Evolutionary conservation across 2,888 invertebrate genomes (phyloP).

Genomic region (Aspidapion aeneum): DNA sequence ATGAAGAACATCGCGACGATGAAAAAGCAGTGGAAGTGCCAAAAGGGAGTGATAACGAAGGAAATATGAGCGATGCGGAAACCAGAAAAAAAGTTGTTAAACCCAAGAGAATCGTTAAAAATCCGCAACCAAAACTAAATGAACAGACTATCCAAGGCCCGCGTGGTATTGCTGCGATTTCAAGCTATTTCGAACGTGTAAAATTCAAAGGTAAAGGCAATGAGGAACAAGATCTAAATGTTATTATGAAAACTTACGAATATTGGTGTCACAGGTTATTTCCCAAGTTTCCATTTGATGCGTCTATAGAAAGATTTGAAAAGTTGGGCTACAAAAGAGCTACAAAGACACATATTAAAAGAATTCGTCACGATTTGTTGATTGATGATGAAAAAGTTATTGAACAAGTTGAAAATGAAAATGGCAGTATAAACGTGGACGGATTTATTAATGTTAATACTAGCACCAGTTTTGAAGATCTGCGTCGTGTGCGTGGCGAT

Average conservation of each 20-base stretch:
- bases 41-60: conserved; percentile 23
- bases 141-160: conserved; percentile 66
- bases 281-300: conserved; percentile 86
- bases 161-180: conserved; percentile 77
- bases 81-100: conserved; percentile 47
- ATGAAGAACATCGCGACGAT: conserved; percentile 21
- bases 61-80: conserved; percentile 39
- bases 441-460: conserved; percentile 52
- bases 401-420: conserved; percentile 45
- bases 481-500: too few species aligned
- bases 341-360: conserved; percentile 68
- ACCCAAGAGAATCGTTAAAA: conserved; percentile 57
- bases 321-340: conserved; percentile 77
- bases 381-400: conserved; percentile 46
- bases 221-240: conserved; percentile 78
- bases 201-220: conserved; percentile 79
- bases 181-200: conserved; percentile 74
- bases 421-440: conserved; percentile 46
- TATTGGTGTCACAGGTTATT: conserved; percentile 94
- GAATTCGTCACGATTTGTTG: conserved; percentile 60
- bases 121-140: conserved; percentile 66
- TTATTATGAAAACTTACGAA: conserved; percentile 76
- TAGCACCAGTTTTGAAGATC: conserved; percentile 46
- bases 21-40: conserved; percentile 23
- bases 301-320: conserved; percentile 76